Evolutionary conservation across 2,797 vertebrate genomes (phyloP).

Genomic region (Myotis myotis): DNA sequence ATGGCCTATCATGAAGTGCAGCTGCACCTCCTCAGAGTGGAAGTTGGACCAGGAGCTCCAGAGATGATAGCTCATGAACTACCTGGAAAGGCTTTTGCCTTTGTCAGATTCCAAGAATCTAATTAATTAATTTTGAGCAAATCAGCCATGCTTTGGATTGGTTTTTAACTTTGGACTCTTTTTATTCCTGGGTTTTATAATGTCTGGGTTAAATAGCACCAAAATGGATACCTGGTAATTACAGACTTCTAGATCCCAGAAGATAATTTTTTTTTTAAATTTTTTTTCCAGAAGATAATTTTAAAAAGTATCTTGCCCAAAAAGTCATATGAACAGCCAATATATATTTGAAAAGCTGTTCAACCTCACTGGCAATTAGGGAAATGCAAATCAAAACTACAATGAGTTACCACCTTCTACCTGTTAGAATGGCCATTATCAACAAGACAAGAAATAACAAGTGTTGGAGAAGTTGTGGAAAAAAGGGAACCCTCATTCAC

Average conservation of each 20-base stretch:
- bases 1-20: conserved; percentile 43
- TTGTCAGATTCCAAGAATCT: conserved; percentile 30
- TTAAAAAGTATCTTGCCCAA: too few species aligned
- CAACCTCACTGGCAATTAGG: too few species aligned
- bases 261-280: too few species aligned
- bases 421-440: too few species aligned
- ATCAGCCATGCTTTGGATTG: conserved; percentile 54
- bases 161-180: neutral
- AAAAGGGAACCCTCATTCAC: too few species aligned
- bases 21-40: neutral
- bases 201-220: neutral
- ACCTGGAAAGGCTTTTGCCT: neutral
- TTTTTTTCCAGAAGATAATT: too few species aligned
- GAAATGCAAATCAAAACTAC: too few species aligned
- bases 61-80: neutral
- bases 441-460: too few species aligned
- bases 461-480: too few species aligned
- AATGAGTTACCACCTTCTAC: too few species aligned
- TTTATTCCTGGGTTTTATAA: neutral
- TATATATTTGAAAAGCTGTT: too few species aligned
- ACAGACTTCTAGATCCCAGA: neutral
- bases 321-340: too few species aligned
- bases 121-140: conserved; percentile 58
- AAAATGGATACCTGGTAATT: neutral
- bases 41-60: neutral